phyloP scores from a whole-genome alignment of 2,113 vertebrate species.

The Myxocyprinus asiaticus region DNA sequence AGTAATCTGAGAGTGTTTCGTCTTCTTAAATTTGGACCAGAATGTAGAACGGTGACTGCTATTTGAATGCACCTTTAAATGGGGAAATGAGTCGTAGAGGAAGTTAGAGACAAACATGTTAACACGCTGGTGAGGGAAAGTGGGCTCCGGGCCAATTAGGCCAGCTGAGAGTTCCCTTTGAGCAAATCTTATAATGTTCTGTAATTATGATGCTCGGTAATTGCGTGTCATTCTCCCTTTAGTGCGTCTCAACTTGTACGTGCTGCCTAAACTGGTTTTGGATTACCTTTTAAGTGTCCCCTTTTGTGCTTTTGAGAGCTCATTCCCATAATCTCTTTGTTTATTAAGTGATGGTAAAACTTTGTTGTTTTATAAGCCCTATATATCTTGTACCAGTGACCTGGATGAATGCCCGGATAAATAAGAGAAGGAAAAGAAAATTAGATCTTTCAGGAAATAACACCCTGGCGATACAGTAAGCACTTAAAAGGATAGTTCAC shows the following conservation, averaged over 20 bases:
- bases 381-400: background rate
- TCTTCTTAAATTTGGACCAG: background rate
- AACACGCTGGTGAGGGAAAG: slow-evolving; percentile 45
- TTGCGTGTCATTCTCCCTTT: background rate
- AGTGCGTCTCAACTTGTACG: background rate
- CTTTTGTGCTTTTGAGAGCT: background rate
- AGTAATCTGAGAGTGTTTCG: slow-evolving; percentile 1
- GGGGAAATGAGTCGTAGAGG: slow-evolving; percentile 28
- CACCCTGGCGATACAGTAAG: background rate
- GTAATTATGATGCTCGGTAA: slow-evolving; percentile 10
- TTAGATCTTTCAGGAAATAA: background rate
- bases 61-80: slow-evolving; percentile 9
- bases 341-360: background rate
- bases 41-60: background rate
- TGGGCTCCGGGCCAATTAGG: slow-evolving; percentile 47
- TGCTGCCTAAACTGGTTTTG: slow-evolving; percentile 21
- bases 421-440: background rate
- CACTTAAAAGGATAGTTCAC: background rate
- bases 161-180: slow-evolving; percentile 37
- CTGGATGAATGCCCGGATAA: background rate
- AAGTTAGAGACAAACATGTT: slow-evolving; percentile 41
- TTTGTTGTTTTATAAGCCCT: too few species aligned
- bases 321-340: background rate
- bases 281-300: background rate
- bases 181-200: slow-evolving; percentile 1